These are phyloP conservation scores for Bostrychus sinensis DNA, from an alignment of 2,113 vertebrate genomes.

Conservation along the genomic window DNA sequence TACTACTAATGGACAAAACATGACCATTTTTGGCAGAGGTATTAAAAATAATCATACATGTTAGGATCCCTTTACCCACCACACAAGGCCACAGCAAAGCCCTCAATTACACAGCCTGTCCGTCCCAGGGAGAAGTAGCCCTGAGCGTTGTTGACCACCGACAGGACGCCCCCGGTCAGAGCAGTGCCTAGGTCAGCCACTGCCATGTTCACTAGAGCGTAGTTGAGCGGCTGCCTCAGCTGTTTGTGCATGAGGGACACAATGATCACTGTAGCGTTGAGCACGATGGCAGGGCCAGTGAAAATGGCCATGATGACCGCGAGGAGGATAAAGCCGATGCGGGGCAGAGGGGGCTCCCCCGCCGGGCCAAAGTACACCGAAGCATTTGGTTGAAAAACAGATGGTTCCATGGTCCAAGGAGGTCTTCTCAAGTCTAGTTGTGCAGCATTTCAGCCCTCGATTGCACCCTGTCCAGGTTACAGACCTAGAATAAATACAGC, in stretches of 20 bases:
- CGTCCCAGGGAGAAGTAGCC: constrained; percentile 77
- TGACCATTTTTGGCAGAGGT: too few species aligned
- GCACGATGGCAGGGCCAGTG: constrained; percentile 69
- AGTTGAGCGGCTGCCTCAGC: constrained; percentile 79
- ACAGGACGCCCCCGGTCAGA: constrained; percentile 70
- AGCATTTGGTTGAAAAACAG: constrained; percentile 34
- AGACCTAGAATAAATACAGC: constrained; percentile 68
- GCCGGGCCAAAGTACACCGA: constrained; percentile 16
- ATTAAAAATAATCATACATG: background rate
- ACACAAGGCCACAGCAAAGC: constrained; percentile 78
- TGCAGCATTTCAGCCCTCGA: constrained; percentile 15
- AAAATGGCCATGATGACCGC: constrained; percentile 75
- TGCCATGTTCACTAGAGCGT: constrained; percentile 79
- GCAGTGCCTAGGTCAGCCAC: constrained; percentile 77
- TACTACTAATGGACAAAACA: too few species aligned
- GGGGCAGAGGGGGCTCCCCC: constrained; percentile 66
- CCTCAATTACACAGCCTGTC: constrained; percentile 77
- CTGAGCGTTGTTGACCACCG: constrained; percentile 76
- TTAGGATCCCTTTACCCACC: constrained; percentile 70
- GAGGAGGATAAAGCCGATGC: constrained; percentile 68
- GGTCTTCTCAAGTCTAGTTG: constrained; percentile 20
- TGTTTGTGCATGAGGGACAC: constrained; percentile 77
- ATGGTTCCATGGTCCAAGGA: constrained; percentile 35
- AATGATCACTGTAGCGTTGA: constrained; percentile 76
- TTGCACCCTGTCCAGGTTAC: constrained; percentile 48